Evolutionary conservation across 2,888 invertebrate species (phyloP).

Genomic region (Achlya flavicornis): DNA sequence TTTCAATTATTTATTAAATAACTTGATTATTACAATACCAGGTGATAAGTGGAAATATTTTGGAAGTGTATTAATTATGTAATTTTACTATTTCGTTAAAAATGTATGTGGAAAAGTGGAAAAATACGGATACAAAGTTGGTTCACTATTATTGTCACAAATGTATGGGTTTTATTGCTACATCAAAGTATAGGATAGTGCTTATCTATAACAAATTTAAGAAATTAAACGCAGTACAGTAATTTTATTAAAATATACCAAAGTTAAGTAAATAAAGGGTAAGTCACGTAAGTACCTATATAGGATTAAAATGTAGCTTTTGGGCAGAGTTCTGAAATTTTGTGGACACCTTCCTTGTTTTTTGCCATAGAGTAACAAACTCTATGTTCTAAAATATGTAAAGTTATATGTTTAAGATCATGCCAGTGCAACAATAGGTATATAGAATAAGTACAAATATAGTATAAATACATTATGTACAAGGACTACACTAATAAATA

Average conservation of each 20-base stretch:
- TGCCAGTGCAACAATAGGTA: constrained; percentile 25
- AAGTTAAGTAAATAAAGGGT: too few relatives aligned
- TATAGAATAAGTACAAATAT: constrained; percentile 52
- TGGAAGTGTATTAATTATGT: constrained; percentile 26
- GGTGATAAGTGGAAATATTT: constrained; percentile 36
- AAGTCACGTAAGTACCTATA: background rate
- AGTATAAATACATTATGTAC: constrained; percentile 53
- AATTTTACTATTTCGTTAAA: constrained; percentile 33
- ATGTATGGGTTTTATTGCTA: constrained; percentile 37
- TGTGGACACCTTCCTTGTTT: background rate
- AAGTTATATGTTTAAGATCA: constrained; percentile 5
- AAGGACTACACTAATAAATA: constrained; percentile 33
- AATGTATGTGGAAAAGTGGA: constrained; percentile 73
- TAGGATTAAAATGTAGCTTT: background rate
- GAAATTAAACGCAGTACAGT: background rate
- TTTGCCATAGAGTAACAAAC: background rate
- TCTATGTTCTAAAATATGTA: background rate
- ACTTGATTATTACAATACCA: constrained; percentile 47
- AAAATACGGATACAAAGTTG: constrained; percentile 67
- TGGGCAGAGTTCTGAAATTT: background rate
- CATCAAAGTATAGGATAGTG: constrained; percentile 11
- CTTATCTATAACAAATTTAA: too few relatives aligned
- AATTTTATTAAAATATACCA: background rate
- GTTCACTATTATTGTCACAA: constrained; percentile 72
- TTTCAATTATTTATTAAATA: constrained; percentile 36